These are phyloP conservation scores for Sternarchorhynchus goeldii DNA, from an alignment of 2,797 vertebrate genomes.

Conservation along the genomic window DNA sequence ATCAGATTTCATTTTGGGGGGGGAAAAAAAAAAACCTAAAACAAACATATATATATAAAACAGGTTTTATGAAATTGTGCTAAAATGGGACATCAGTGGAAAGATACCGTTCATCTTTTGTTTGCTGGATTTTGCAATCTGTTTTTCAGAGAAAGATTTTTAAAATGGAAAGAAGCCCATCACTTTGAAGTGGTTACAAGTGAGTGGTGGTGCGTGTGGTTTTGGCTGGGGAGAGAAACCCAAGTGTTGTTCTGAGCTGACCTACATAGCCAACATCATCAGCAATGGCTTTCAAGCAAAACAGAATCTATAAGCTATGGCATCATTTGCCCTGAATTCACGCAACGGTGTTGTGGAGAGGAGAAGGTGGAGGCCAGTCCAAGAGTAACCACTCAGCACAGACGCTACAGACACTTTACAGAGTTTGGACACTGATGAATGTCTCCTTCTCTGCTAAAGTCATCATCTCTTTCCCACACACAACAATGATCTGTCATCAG, in stretches of 20 bases:
- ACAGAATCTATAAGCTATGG: constrained; percentile 8
- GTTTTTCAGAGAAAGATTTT: neutral
- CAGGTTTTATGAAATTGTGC: constrained; percentile 5
- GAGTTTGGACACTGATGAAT: constrained; percentile 28
- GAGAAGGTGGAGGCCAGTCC: neutral
- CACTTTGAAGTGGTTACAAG: constrained; percentile 25
- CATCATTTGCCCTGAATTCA: constrained; percentile 18
- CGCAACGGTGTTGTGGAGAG: neutral
- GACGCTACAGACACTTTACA: constrained; percentile 14
- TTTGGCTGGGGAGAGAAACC: constrained; percentile 18
- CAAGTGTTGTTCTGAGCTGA: constrained; percentile 18
- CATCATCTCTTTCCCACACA: constrained; percentile 25
- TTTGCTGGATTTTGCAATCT: constrained; percentile 2
- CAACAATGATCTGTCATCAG: constrained; percentile 35
- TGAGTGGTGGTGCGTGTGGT: constrained; percentile 1
- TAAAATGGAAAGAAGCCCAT: neutral
- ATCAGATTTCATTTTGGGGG: constrained; percentile 12
- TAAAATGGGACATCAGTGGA: constrained; percentile 17
- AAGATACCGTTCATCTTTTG: neutral
- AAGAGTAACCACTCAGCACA: constrained; percentile 13
- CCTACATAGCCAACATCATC: constrained; percentile 33
- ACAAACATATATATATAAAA: neutral
- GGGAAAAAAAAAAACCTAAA: no score
- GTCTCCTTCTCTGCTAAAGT: constrained; percentile 29
- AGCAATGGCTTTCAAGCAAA: constrained; percentile 31